A percentile compares a stretch with the other conserved stretches of the same genome.
phyloP scores from a whole-genome alignment of 2,113 vertebrate species.

The Butorides virescens region DNA sequence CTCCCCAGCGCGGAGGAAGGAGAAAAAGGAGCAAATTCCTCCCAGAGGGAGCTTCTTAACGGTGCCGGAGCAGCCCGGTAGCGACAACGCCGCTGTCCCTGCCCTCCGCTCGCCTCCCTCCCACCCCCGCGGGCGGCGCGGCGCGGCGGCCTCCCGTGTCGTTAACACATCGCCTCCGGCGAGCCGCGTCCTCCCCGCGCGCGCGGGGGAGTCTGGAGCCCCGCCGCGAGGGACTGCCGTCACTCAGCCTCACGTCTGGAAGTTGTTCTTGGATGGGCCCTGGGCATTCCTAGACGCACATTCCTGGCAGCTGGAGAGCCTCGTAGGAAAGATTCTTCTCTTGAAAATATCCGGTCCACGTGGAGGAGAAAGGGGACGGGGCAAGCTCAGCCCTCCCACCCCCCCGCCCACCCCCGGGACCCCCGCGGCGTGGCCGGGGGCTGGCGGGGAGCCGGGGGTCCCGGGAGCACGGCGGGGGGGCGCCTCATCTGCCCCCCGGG shows the following conservation, averaged over 20 bases:
- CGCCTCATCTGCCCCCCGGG: accelerated
- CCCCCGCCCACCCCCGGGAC: too few species aligned
- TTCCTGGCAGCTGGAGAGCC: conserved; percentile 70
- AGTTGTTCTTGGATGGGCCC: conserved; percentile 66
- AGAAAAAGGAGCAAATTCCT: background rate
- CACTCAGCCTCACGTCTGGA: conserved; percentile 58
- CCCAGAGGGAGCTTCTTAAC: background rate
- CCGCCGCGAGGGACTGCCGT: conserved; percentile 4
- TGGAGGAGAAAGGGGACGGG: conserved; percentile 11
- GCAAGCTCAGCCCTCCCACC: background rate
- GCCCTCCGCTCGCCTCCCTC: background rate
- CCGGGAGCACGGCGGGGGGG: accelerated
- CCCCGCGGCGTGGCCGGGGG: background rate
- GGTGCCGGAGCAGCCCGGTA: background rate
- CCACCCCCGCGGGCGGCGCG: background rate
- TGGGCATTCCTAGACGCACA: conserved; percentile 72
- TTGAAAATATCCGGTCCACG: conserved; percentile 70
- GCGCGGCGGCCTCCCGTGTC: background rate
- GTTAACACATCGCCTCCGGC: background rate
- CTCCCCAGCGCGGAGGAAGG: background rate
- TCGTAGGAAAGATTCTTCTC: conserved; percentile 48
- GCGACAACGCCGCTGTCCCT: background rate
- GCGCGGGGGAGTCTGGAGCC: background rate
- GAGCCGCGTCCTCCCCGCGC: background rate
- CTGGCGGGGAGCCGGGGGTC: background rate